These are phyloP conservation scores for Mesocentrotus franciscanus DNA, from an alignment of 53 echinoderm and acorn worm genomes.

Conservation along the genomic window DNA sequence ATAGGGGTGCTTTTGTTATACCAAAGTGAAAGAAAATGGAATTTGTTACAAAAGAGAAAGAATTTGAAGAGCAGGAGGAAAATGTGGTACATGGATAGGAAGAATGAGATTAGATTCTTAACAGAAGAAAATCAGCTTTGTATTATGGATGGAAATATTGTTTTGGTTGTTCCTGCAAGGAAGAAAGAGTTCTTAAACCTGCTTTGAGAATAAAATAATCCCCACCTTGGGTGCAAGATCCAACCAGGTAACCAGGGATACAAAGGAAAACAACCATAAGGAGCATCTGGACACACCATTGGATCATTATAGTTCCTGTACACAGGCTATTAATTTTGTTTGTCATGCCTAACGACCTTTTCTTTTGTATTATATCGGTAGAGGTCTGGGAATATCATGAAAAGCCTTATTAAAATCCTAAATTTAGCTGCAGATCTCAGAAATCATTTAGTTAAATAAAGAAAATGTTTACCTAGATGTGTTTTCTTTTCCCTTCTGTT, in stretches of 20 bases:
- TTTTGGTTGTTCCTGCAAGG: background rate
- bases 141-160: background rate
- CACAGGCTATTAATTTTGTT: slow-evolving; percentile 33
- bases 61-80: background rate
- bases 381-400: slow-evolving; percentile 38
- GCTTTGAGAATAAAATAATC: background rate
- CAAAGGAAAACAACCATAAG: background rate
- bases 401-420: background rate
- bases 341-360: slow-evolving; percentile 14
- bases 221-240: background rate
- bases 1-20: background rate
- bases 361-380: background rate
- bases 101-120: background rate
- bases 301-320: slow-evolving; percentile 8
- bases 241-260: too few relatives aligned
- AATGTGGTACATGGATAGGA: background rate
- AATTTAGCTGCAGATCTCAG: background rate
- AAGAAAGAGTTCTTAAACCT: too few relatives aligned
- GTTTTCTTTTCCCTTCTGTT: background rate
- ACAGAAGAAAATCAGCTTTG: background rate
- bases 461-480: background rate
- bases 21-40: background rate
- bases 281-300: background rate
- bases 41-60: background rate
- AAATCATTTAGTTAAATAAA: background rate